These are phyloP conservation scores for Willowsia nigromaculata DNA, from an alignment of 2,888 invertebrate genomes.

Conservation along the genomic window DNA sequence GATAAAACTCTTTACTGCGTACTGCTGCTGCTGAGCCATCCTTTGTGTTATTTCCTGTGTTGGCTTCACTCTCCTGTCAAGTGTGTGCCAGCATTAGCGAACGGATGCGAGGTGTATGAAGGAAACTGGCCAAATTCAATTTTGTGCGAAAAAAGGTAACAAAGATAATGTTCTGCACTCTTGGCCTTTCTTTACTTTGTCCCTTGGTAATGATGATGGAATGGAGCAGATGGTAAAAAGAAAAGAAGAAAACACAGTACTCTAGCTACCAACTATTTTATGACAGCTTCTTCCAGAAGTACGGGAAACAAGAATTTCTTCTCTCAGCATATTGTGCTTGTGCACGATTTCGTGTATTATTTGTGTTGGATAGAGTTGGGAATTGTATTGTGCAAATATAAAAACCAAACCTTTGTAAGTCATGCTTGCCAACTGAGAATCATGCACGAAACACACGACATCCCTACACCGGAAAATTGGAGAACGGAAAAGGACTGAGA, in stretches of 20 bases:
- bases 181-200: conserved; percentile 35
- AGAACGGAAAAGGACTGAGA: not conserved
- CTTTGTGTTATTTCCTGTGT: not conserved
- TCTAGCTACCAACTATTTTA: not conserved
- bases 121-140: conserved; percentile 55
- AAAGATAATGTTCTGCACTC: conserved; percentile 58
- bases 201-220: conserved; percentile 40
- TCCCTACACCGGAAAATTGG: not conserved
- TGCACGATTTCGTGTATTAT: not conserved
- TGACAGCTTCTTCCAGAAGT: not conserved
- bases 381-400: conserved; percentile 22
- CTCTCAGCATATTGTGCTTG: not conserved
- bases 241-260: conserved; percentile 10
- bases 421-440: not conserved
- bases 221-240: conserved; percentile 20
- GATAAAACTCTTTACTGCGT: not conserved
- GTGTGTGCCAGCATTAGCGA: conserved; percentile 22
- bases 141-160: conserved; percentile 55
- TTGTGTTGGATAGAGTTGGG: conserved; percentile 12
- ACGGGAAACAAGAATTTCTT: not conserved
- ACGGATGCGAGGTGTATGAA: conserved; percentile 56
- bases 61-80: conserved; percentile 30
- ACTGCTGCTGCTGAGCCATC: not conserved
- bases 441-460: not conserved
- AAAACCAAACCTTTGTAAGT: not conserved